A percentile compares a stretch with the other conserved stretches of the same genome.
Evolutionary conservation across 2,888 invertebrate species (phyloP).

Genomic region (Campoplex capitator): DNA sequence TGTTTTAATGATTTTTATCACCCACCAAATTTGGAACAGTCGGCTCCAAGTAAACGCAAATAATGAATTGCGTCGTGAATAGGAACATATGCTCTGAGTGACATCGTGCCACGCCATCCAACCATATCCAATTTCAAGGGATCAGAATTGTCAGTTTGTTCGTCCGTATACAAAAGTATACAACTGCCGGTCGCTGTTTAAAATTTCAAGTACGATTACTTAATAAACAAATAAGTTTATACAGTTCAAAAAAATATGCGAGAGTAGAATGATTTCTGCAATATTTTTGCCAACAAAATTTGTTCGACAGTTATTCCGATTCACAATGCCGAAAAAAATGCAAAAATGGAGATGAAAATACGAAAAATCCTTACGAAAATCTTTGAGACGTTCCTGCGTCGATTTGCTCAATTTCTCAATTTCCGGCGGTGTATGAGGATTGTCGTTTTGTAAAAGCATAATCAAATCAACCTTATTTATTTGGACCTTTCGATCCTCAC

Average conservation of each 20-base stretch:
- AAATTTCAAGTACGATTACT: slow-evolving; percentile 33
- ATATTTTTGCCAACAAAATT: too few relatives aligned
- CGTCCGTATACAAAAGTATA: slow-evolving; percentile 88
- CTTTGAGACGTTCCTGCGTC: slow-evolving; percentile 89
- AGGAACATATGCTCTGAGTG: slow-evolving; percentile 95
- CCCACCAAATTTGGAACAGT: slow-evolving; percentile 93
- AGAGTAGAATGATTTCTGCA: not conserved
- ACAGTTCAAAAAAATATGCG: not conserved
- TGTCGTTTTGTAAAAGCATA: slow-evolving; percentile 91
- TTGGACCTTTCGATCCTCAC: slow-evolving; percentile 88
- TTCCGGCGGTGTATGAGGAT: slow-evolving; percentile 92
- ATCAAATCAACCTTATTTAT: slow-evolving; percentile 92
- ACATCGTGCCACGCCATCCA: slow-evolving; percentile 96
- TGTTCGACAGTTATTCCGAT: too few relatives aligned
- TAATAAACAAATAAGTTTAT: not conserved
- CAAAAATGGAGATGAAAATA: not conserved
- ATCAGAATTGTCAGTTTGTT: slow-evolving; percentile 85
- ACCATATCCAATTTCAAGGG: slow-evolving; percentile 88
- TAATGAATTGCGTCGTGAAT: slow-evolving; percentile 94
- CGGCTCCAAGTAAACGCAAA: slow-evolving; percentile 93
- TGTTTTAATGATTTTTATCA: slow-evolving; percentile 50
- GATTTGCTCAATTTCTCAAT: slow-evolving; percentile 88
- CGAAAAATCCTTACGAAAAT: slow-evolving; percentile 87
- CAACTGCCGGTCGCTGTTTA: slow-evolving; percentile 90
- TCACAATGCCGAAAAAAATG: slow-evolving; percentile 38